These are phyloP conservation scores for Cephus sareptanus DNA, from an alignment of 2,888 invertebrate genomes.

Conservation along the genomic window DNA sequence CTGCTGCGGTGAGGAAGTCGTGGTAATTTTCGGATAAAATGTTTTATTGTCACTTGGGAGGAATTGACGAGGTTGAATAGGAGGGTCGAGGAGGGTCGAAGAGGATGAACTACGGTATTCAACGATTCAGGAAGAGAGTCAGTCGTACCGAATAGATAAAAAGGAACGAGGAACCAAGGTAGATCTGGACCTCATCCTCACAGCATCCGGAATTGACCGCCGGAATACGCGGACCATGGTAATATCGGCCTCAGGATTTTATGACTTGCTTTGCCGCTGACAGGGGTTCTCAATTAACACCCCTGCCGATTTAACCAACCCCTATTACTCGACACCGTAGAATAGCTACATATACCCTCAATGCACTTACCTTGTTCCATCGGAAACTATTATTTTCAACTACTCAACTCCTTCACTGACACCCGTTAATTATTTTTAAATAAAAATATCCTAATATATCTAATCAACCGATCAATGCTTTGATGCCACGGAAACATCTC, in stretches of 20 bases:
- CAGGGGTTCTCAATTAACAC: constrained; percentile 35
- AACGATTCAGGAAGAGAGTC: neutral
- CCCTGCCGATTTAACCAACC: neutral
- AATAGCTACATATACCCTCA: neutral
- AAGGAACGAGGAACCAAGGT: constrained; percentile 11
- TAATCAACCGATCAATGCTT: too few relatives aligned
- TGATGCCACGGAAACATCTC: too few relatives aligned
- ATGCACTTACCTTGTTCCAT: neutral
- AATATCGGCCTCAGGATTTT: constrained; percentile 42
- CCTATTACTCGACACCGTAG: neutral
- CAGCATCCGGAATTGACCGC: constrained; percentile 39
- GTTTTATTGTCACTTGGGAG: constrained; percentile 27
- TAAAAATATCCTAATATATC: neutral
- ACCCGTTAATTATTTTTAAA: neutral
- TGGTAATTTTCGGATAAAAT: constrained; percentile 39
- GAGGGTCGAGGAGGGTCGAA: constrained; percentile 9
- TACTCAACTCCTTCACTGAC: neutral
- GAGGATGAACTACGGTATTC: constrained; percentile 10
- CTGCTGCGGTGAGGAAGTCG: constrained; percentile 20
- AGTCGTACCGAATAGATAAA: constrained; percentile 13
- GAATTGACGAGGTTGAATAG: constrained; percentile 8
- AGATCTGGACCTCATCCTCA: constrained; percentile 27
- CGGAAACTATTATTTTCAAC: neutral
- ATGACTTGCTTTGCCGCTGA: constrained; percentile 37
- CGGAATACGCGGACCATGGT: constrained; percentile 38